A percentile compares a stretch with the other conserved stretches of the same genome.
phyloP scores from a whole-genome alignment of 2,797 vertebrate species.

The Pterois miles region DNA sequence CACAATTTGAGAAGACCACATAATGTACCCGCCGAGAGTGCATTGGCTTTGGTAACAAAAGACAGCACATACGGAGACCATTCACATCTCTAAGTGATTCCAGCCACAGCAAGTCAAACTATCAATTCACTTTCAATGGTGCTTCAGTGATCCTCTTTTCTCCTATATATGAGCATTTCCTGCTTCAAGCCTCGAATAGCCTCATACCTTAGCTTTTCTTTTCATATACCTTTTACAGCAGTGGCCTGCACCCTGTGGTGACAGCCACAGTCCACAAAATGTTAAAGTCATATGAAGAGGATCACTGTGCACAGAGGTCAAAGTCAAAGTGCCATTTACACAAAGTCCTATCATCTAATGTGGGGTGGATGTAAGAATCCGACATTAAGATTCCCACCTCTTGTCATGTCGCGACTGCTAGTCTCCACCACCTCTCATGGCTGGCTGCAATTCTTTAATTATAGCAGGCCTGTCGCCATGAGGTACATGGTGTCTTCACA shows the following conservation, averaged over 20 bases:
- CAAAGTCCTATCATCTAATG: slow-evolving; percentile 10
- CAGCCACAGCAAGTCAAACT: slow-evolving; percentile 27
- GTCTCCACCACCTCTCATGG: slow-evolving; percentile 16
- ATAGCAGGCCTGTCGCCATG: not conserved
- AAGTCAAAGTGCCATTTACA: slow-evolving; percentile 11
- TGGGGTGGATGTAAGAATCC: slow-evolving; percentile 21
- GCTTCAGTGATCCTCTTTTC: not conserved
- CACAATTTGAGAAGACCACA: slow-evolving; percentile 11
- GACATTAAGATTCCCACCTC: slow-evolving; percentile 24
- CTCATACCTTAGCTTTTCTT: not conserved
- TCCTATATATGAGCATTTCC: not conserved
- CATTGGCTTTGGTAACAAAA: slow-evolving; percentile 30
- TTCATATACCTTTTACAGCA: not conserved
- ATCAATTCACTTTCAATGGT: not conserved
- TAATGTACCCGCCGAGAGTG: slow-evolving; percentile 10
- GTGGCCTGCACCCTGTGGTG: not conserved
- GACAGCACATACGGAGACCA: slow-evolving; percentile 49
- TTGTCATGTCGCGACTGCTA: slow-evolving; percentile 22
- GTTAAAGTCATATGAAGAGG: not conserved
- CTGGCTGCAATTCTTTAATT: slow-evolving; percentile 28
- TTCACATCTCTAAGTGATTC: slow-evolving; percentile 54
- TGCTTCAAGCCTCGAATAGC: not conserved
- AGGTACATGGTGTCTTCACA: not conserved
- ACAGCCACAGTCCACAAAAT: not conserved
- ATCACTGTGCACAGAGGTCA: not conserved